A percentile compares a stretch with the other conserved stretches of the same genome.
These are phyloP conservation scores for Hystrix cristata DNA, from an alignment of 2,113 vertebrate species.

Conservation along the genomic window DNA sequence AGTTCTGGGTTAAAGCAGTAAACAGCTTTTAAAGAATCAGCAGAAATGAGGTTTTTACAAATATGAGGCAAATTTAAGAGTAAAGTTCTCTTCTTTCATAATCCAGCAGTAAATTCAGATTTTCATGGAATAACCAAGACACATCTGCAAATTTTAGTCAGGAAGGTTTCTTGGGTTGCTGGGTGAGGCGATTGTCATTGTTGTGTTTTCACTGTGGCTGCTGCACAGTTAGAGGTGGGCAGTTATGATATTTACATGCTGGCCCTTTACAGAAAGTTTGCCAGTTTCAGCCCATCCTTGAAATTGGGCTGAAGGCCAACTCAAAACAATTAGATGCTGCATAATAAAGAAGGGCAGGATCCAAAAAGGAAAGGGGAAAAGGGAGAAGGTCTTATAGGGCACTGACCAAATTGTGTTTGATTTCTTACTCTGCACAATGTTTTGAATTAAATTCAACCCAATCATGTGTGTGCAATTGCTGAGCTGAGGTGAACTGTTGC, in stretches of 20 bases:
- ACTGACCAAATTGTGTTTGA: background rate
- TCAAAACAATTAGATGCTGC: background rate
- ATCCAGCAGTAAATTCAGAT: background rate
- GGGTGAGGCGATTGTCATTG: background rate
- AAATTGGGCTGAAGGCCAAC: background rate
- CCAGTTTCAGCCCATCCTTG: background rate
- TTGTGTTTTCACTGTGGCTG: background rate
- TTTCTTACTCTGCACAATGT: slow-evolving; percentile 31
- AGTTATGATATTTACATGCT: background rate
- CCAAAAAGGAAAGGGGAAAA: background rate
- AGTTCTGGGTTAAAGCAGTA: background rate
- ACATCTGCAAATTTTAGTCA: slow-evolving; percentile 9
- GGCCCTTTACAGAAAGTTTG: background rate
- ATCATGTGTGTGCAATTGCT: background rate
- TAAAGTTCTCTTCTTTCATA: background rate
- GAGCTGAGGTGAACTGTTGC: background rate
- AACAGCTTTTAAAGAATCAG: too few relatives aligned
- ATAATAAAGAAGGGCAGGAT: background rate
- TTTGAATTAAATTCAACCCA: slow-evolving; percentile 30
- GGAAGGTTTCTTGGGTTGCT: slow-evolving; percentile 26
- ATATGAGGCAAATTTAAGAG: slow-evolving; percentile 41
- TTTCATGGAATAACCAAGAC: slow-evolving; percentile 47
- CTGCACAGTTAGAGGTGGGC: background rate
- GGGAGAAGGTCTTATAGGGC: background rate
- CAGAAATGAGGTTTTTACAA: background rate